A percentile compares a stretch with the other conserved stretches of the same genome.
Evolutionary conservation across 1,140 invertebrate species (phyloP).

Genomic region (Habropoda laboriosa): DNA sequence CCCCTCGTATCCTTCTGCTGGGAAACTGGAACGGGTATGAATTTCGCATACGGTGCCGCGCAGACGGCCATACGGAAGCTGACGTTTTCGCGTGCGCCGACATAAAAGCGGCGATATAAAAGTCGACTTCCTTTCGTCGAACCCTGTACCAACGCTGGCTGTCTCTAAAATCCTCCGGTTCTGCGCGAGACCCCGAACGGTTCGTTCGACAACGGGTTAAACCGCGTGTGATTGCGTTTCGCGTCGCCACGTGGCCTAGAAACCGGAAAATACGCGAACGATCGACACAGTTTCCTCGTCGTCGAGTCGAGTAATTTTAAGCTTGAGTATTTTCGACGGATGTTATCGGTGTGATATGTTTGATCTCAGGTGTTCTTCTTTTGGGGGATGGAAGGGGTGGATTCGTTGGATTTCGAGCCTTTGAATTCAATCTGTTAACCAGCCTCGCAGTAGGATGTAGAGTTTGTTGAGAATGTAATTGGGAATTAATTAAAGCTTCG

Average conservation of each 20-base stretch:
- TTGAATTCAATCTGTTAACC: too few species aligned
- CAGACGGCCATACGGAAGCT: constrained; percentile 30
- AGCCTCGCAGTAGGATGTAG: too few species aligned
- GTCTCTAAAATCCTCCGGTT: background rate
- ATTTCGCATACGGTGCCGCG: constrained; percentile 45
- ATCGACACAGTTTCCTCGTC: background rate
- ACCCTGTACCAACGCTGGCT: background rate
- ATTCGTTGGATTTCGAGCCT: too few species aligned
- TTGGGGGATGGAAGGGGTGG: too few species aligned
- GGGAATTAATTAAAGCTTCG: too few species aligned
- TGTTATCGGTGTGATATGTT: too few species aligned
- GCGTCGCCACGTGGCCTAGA: constrained; percentile 1
- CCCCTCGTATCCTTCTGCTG: background rate
- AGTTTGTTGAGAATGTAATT: background rate
- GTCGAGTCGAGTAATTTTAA: background rate
- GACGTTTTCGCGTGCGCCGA: constrained; percentile 46
- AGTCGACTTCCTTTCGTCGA: constrained; percentile 44
- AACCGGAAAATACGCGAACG: background rate
- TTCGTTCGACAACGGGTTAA: constrained; percentile 21
- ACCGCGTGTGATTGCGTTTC: constrained; percentile 19
- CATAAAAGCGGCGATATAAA: constrained; percentile 52
- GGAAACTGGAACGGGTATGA: constrained; percentile 22
- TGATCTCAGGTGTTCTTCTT: too few species aligned
- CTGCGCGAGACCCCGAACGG: background rate
- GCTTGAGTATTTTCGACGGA: too few species aligned